Conservation (phyloP, 1,140 invertebrate species). For the Drosophila pandora region DNA sequence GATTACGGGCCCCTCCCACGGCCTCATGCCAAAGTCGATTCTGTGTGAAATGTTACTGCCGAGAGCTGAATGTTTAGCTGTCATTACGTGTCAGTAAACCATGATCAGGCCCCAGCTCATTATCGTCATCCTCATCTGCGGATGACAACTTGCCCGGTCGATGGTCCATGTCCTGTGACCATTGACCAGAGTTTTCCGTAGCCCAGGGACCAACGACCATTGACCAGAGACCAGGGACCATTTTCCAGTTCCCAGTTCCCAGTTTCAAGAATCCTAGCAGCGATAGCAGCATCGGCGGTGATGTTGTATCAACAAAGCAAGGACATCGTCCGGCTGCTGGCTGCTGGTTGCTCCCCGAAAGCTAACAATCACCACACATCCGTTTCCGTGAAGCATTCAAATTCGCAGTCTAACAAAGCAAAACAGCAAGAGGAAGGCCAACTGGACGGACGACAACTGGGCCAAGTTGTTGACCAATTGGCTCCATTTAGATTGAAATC, state of each 20-base stretch:
- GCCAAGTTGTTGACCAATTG: slow-evolving; percentile 56
- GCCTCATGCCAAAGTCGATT: neutral
- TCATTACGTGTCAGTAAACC: slow-evolving; percentile 80
- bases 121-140: slow-evolving; percentile 48
- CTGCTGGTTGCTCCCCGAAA: slow-evolving; percentile 26
- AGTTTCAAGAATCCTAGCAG: neutral
- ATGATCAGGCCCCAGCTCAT: slow-evolving; percentile 59
- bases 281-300: slow-evolving; percentile 19
- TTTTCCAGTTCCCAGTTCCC: neutral
- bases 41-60: slow-evolving; percentile 46
- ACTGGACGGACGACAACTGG: slow-evolving; percentile 43
- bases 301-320: slow-evolving; percentile 52
- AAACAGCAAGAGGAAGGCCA: slow-evolving; percentile 24
- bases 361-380: slow-evolving; percentile 70
- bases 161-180: slow-evolving; percentile 20
- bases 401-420: slow-evolving; percentile 36
- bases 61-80: slow-evolving; percentile 74
- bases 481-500: slow-evolving; percentile 47
- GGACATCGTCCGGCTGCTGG: slow-evolving; percentile 33
- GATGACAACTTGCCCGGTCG: slow-evolving; percentile 55
- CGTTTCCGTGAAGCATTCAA: slow-evolving; percentile 62
- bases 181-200: neutral
- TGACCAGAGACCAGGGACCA: slow-evolving; percentile 7
- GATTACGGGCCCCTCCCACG: slow-evolving; percentile 27
- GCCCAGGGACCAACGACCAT: neutral